phyloP scores from a whole-genome alignment of 2,113 vertebrate species.

The Lipotes vexillifer region DNA sequence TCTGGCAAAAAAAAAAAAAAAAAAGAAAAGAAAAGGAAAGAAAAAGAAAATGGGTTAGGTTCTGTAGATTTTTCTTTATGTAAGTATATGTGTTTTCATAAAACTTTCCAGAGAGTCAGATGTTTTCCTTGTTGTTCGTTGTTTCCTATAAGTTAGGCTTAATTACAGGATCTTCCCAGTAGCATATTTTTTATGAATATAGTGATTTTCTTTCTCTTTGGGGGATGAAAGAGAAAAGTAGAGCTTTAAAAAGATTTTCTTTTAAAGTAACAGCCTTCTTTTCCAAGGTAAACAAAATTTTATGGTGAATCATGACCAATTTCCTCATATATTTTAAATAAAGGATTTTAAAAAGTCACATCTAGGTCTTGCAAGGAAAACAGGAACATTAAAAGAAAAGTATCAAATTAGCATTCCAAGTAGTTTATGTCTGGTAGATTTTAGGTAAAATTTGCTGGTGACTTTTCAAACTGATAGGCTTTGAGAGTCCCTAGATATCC shows the following conservation, averaged over 20 bases:
- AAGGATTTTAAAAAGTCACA: neutral
- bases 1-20: neutral
- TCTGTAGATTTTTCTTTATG: neutral
- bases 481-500: neutral
- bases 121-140: neutral
- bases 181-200: neutral
- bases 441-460: neutral
- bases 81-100: neutral
- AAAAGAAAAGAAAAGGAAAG: neutral
- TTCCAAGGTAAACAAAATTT: slow-evolving; percentile 4
- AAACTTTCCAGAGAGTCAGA: neutral
- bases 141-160: neutral
- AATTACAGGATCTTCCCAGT: neutral
- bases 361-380: neutral
- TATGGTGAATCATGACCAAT: neutral
- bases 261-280: neutral
- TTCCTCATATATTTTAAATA: slow-evolving; percentile 15
- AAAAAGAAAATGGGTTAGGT: neutral
- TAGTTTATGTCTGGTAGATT: neutral
- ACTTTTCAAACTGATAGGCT: neutral
- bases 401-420: neutral
- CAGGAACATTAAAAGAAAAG: neutral
- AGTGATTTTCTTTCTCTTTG: neutral
- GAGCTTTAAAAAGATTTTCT: neutral
- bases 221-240: neutral